Base-by-base conservation (phyloP, 2,888 invertebrate genomes). In the Coleophora deauratella region DNA sequence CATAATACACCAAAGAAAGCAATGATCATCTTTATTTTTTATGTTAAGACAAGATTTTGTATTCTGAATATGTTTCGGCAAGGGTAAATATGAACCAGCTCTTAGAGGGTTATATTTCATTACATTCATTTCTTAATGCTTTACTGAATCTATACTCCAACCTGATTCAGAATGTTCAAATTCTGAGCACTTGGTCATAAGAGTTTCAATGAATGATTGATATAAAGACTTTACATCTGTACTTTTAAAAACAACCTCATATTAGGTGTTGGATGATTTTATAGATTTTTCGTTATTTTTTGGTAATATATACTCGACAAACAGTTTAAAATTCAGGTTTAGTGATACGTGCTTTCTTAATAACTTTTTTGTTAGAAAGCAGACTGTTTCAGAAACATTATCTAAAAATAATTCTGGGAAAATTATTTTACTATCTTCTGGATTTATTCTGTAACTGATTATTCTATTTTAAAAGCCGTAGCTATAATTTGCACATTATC, bases 1-100 rank as follows among this genome's bases (percentile, higher is more conserved):
- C 15, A 44, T 12, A 35, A 46, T 42, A 38, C 42, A 35, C 46
- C 46, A 46, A 14, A 46, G 15, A 42, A 44, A 44, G 13, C 46
- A 46, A 30, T 42, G 38, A 10, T 39, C 35, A 40, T 46, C 43
- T 12, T 39, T 43, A 28, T 46, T 42, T 37, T n/a, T 32, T 31
- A 40, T 32, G 32, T 40, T 40, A 3, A 40, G 27, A 32, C 40
- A 35, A 21, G 40, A 35, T 31, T 40, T 36, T 9, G 36, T 40
- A 32, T 40, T 40, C 21, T 27, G 13, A 40, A 40, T 40, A 32
- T 40, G 31, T 40, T 32, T 32, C 9, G 40, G 36, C 9, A 40
- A 9, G 12, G 40, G 40, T 31, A 44, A 35, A 14, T 44, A 43
- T 15, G 37, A 40, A 21, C 46, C 46, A 6, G 40, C 37, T 44